These are phyloP conservation scores for Idaea biselata DNA, from an alignment of 2,888 invertebrate genomes.

Conservation along the genomic window DNA sequence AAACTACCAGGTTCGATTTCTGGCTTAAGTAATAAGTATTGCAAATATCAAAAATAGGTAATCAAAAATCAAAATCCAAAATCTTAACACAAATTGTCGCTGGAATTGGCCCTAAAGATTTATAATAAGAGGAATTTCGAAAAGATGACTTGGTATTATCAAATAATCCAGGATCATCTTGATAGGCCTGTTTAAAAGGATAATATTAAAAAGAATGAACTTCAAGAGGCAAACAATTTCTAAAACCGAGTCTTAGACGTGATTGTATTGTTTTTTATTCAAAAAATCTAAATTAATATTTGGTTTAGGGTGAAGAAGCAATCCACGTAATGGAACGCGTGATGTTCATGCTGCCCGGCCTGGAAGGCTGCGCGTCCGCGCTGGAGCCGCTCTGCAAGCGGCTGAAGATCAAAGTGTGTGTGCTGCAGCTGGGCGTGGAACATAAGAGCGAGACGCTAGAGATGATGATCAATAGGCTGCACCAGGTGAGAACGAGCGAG, in stretches of 20 bases:
- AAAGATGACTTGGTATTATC: too few species aligned
- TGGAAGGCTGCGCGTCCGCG: slow-evolving; percentile 83
- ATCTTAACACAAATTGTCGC: too few species aligned
- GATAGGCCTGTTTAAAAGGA: too few species aligned
- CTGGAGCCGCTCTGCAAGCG: slow-evolving; percentile 75
- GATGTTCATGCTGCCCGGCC: slow-evolving; percentile 83
- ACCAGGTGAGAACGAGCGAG: slow-evolving; percentile 63
- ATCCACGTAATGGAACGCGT: slow-evolving; percentile 68
- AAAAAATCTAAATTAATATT: background rate
- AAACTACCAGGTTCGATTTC: too few species aligned
- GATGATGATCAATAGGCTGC: slow-evolving; percentile 72
- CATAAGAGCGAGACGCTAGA: slow-evolving; percentile 61
- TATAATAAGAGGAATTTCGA: too few species aligned
- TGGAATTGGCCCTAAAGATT: too few species aligned
- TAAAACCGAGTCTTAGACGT: too few species aligned
- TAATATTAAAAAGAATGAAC: background rate
- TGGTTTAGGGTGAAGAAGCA: slow-evolving; percentile 61
- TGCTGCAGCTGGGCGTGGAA: slow-evolving; percentile 76
- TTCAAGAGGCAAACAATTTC: background rate
- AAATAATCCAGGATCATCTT: too few species aligned
- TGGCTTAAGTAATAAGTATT: too few species aligned
- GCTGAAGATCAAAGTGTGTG: slow-evolving; percentile 74
- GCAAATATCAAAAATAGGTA: too few species aligned
- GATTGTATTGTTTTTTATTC: background rate
- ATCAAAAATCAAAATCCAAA: too few species aligned